These are phyloP conservation scores for Sminthurides aquaticus DNA, from an alignment of 2,888 invertebrate genomes.

Conservation along the genomic window DNA sequence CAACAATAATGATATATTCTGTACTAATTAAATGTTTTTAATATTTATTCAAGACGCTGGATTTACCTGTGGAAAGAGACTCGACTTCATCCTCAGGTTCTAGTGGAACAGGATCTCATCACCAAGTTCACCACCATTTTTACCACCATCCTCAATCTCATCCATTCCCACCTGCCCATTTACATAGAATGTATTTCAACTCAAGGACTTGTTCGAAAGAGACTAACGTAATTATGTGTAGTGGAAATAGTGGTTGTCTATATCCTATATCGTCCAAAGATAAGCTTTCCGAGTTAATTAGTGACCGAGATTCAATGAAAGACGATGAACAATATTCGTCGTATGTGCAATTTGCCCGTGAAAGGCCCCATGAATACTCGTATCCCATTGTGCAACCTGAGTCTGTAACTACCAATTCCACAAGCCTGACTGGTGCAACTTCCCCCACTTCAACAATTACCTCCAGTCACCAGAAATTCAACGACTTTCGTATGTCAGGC, in stretches of 20 bases:
- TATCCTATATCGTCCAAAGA: slow-evolving; percentile 42
- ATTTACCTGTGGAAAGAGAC: slow-evolving; percentile 74
- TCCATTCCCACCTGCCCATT: slow-evolving; percentile 44
- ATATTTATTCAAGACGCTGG: slow-evolving; percentile 74
- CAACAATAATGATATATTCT: background rate
- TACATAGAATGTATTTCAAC: slow-evolving; percentile 58
- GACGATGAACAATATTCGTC: slow-evolving; percentile 49
- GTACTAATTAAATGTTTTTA: slow-evolving; percentile 20
- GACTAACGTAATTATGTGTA: slow-evolving; percentile 31
- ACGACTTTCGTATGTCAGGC: slow-evolving; percentile 28
- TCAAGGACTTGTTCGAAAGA: slow-evolving; percentile 43
- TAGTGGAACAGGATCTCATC: slow-evolving; percentile 48
- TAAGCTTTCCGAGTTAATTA: slow-evolving; percentile 39
- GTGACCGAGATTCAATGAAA: slow-evolving; percentile 39
- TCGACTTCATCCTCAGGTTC: slow-evolving; percentile 64
- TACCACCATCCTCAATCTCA: slow-evolving; percentile 29
- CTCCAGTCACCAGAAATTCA: slow-evolving; percentile 13
- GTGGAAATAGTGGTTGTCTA: slow-evolving; percentile 20
- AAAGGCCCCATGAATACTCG: slow-evolving; percentile 68
- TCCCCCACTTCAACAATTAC: background rate
- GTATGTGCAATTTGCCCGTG: slow-evolving; percentile 65
- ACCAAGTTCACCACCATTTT: background rate
- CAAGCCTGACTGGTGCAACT: background rate
- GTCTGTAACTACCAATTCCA: slow-evolving; percentile 15
- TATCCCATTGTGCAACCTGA: slow-evolving; percentile 61